Evolutionary conservation across 2,888 invertebrate genomes (phyloP).

Genomic region (Platycnemis pennipes): DNA sequence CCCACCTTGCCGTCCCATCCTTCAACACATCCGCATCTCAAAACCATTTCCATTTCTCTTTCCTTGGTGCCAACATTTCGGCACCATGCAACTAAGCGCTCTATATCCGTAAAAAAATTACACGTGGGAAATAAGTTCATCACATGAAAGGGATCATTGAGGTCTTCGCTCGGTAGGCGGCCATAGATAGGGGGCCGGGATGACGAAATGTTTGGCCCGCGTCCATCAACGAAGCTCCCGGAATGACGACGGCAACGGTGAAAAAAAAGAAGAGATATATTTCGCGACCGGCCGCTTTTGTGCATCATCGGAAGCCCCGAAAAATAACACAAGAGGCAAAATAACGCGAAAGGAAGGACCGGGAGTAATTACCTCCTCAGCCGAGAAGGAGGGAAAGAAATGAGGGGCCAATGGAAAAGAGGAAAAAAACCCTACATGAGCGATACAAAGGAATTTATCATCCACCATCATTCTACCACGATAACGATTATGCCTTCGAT

Average conservation of each 20-base stretch:
- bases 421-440: background rate
- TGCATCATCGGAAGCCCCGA: background rate
- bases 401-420: background rate
- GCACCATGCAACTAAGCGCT: too few species aligned
- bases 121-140: background rate
- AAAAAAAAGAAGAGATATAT: background rate
- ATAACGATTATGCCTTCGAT: slow-evolving; percentile 33
- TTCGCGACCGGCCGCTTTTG: background rate
- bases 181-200: background rate
- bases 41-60: too few species aligned
- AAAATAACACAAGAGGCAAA: background rate
- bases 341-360: background rate
- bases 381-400: background rate
- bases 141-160: background rate
- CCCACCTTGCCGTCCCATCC: too few species aligned
- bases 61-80: too few species aligned
- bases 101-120: background rate
- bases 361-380: background rate
- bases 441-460: slow-evolving; percentile 27
- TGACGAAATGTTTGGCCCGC: background rate
- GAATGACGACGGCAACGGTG: background rate
- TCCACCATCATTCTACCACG: slow-evolving; percentile 42
- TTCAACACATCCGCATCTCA: too few species aligned
- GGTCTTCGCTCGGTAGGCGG: background rate
- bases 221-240: background rate